These are phyloP conservation scores for Parapsyche elsis DNA, from an alignment of 1,140 invertebrate species.

Conservation along the genomic window DNA sequence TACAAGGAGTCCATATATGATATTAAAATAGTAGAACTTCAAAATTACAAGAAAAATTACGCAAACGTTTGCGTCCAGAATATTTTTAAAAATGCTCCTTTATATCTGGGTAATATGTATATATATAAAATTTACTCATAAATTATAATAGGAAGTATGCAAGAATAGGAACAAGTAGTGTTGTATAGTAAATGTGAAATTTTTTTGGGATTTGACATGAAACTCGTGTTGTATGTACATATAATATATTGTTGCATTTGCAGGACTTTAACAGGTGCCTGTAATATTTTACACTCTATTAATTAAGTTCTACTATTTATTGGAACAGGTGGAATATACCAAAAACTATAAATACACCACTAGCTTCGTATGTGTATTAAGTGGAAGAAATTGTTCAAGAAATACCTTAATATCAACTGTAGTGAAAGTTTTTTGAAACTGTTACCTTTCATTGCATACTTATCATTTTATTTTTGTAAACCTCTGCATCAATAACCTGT, in stretches of 20 bases:
- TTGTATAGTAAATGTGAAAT: background rate
- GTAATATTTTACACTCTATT: background rate
- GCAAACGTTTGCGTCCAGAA: background rate
- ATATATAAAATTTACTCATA: slow-evolving; percentile 17
- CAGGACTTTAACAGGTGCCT: background rate
- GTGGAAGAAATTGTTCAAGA: background rate
- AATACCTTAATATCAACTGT: too few relatives aligned
- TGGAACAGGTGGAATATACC: slow-evolving; percentile 2
- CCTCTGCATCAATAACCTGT: too few relatives aligned
- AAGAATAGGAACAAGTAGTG: slow-evolving; percentile 25
- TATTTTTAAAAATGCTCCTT: slow-evolving; percentile 6
- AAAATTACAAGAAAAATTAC: background rate
- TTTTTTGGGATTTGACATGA: background rate
- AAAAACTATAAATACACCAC: background rate
- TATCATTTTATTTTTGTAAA: too few relatives aligned
- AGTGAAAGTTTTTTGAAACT: too few relatives aligned
- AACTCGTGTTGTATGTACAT: slow-evolving; percentile 8
- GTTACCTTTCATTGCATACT: too few relatives aligned
- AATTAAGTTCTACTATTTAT: slow-evolving; percentile 18
- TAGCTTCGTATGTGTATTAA: background rate
- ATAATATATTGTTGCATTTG: background rate
- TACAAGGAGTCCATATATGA: background rate
- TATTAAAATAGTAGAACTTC: background rate
- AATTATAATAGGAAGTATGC: slow-evolving; percentile 5
- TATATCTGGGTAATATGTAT: background rate